Evolutionary conservation across 2,797 vertebrate species (phyloP), one percentile per base, ranked within the genome.

Genomic region (Fundulus diaphanus): DNA sequence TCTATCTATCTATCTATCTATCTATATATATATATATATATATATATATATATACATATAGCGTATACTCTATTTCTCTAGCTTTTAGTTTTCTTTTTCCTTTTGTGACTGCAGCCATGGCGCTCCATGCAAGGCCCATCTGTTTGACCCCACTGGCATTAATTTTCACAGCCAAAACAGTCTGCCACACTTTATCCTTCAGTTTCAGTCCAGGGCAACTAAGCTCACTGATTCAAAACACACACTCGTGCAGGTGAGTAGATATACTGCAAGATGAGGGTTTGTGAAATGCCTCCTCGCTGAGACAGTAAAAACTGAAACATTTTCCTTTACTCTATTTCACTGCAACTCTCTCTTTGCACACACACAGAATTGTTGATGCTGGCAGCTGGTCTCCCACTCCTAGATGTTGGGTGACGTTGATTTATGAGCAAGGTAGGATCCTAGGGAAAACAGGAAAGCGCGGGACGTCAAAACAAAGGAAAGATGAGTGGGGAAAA

Each of bases 341-440:
- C 46, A 70, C 44, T 73, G 16, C 33, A 20, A 70, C 46, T 73
- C 46, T 72, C 74, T 82, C 52, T 83, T 57, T 73, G 67, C 74
- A 66, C 72, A 72, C 72, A 76, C 24, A 79, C 9, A 72, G 37
- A 79, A 85, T 83, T 85, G 84, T 84, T 82, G 82, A 91, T 85
- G 88, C 83, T 89, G 85, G 90, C 92, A 93, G 91, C 87, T 90
- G 87, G 90, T 93, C 94, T 90, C 83, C 87, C 80, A 76, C 86
- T 91, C 78, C 85, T 76, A 87, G 86, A 92, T 92, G 81, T 86
- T 89, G 91, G 90, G 78, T 93, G 94, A 93, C 93, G 94, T 88
- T 95, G 95, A 95, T 95, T 94, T 95, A 96, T 94, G 89, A 91
- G 86, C 85, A 87, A 90, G 86, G 76, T 77, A 87, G 82, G 91